Conservation (phyloP, 1,140 invertebrate genomes). For the Drosophila pectinifera region DNA sequence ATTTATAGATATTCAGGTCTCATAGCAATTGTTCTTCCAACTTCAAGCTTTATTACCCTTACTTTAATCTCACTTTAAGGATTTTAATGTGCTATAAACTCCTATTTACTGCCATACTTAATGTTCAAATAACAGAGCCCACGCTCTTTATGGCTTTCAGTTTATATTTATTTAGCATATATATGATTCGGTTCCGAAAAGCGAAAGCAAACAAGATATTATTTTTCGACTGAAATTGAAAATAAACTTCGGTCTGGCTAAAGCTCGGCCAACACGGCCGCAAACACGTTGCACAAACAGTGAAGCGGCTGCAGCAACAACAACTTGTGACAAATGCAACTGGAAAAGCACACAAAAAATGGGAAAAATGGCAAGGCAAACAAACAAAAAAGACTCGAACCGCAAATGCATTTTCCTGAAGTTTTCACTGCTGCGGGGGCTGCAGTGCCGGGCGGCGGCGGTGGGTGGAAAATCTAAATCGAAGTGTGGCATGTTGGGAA, state of each 20-base stretch:
- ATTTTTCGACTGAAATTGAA: constrained; percentile 33
- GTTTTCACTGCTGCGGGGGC: constrained; percentile 45
- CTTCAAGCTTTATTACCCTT: no score
- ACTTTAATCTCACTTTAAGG: background rate
- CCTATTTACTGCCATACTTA: constrained; percentile 6
- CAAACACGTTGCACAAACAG: constrained; percentile 82
- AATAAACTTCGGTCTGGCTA: constrained; percentile 34
- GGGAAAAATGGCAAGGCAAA: constrained; percentile 39
- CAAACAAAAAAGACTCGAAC: constrained; percentile 50
- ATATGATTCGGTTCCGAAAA: constrained; percentile 27
- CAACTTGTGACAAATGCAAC: constrained; percentile 64
- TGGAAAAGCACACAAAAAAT: constrained; percentile 37
- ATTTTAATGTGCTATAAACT: constrained; percentile 3
- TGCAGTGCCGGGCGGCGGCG: background rate
- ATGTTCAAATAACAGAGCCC: background rate
- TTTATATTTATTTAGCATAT: constrained; percentile 27
- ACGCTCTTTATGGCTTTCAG: background rate
- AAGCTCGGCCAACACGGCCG: constrained; percentile 72
- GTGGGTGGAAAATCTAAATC: constrained; percentile 34
- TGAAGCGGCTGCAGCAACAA: constrained; percentile 38
- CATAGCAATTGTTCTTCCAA: no score
- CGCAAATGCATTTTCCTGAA: constrained; percentile 65
- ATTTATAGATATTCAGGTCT: no score
- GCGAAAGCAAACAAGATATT: constrained; percentile 39
- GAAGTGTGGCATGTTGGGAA: constrained; percentile 52